A percentile compares a stretch with the other conserved stretches of the same genome.
These are phyloP conservation scores for Schizothorax lantsangensis DNA, from an alignment of 2,797 vertebrate genomes.

Conservation along the genomic window DNA sequence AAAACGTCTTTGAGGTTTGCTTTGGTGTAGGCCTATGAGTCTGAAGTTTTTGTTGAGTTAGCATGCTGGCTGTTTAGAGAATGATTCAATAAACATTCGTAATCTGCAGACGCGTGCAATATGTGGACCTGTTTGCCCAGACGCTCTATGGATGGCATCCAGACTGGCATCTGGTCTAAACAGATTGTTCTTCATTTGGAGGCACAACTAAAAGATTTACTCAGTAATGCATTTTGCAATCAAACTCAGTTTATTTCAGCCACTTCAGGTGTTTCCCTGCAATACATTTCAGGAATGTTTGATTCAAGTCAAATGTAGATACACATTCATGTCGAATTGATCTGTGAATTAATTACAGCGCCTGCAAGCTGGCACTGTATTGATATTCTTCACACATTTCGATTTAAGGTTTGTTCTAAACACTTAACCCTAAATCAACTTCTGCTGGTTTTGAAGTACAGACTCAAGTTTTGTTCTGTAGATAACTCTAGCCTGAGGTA, in stretches of 20 bases:
- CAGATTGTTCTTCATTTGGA: constrained; percentile 34
- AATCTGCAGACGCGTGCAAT: not conserved
- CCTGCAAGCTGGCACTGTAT: not conserved
- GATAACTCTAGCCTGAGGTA: not conserved
- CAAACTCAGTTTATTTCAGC: not conserved
- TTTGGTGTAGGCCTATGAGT: not conserved
- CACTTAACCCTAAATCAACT: not conserved
- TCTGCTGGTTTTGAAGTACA: not conserved
- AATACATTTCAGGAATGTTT: constrained; percentile 7
- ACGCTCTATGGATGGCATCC: not conserved
- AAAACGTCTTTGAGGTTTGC: constrained; percentile 7
- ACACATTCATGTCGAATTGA: constrained; percentile 6
- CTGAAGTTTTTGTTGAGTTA: constrained; percentile 21
- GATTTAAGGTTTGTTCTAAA: not conserved
- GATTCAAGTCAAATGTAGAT: not conserved
- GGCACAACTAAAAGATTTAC: not conserved
- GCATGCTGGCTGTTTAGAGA: constrained; percentile 13
- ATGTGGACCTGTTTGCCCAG: constrained; percentile 7
- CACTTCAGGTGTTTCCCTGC: not conserved
- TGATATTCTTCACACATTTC: not conserved
- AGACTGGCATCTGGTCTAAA: constrained; percentile 12
- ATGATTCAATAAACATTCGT: constrained; percentile 13
- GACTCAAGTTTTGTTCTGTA: not conserved
- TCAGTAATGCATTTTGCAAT: constrained; percentile 7
- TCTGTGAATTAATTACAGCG: not conserved